Percentiles rank a stretch among this genome's conserved stretches.
Conservation (phyloP, 2,113 vertebrate genomes). For the Zosterops hypoxanthus region DNA sequence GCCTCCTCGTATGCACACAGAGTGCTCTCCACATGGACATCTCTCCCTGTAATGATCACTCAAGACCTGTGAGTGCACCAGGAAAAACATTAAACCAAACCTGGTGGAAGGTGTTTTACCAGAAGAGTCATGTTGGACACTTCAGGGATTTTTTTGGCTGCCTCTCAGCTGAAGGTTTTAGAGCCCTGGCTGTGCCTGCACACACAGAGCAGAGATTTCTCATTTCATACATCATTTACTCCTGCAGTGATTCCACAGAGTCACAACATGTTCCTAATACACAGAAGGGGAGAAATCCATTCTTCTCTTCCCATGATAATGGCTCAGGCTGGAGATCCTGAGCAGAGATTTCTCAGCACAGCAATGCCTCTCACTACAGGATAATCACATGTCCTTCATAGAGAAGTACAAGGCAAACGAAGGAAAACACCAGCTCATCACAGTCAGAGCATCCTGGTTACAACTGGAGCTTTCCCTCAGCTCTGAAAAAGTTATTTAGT, state of each 20-base stretch:
- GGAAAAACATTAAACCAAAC: not conserved
- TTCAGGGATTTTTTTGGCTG: not conserved
- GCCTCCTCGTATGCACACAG: rapidly evolving
- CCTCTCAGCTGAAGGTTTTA: not conserved
- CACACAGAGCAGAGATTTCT: conserved; percentile 58
- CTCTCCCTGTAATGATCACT: not conserved
- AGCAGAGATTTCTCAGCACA: not conserved
- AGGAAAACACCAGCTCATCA: not conserved
- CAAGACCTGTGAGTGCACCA: not conserved
- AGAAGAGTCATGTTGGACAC: not conserved
- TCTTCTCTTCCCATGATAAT: not conserved
- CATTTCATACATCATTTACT: conserved; percentile 81
- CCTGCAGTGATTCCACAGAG: conserved; percentile 58
- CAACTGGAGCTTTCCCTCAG: not conserved
- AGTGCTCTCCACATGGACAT: not conserved
- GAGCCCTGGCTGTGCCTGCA: not conserved
- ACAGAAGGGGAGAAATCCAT: conserved; percentile 45
- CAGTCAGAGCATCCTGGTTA: not conserved
- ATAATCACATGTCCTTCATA: not conserved
- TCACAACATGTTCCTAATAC: conserved; percentile 51
- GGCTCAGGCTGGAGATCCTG: not conserved
- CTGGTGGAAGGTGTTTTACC: not conserved
- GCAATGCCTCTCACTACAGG: not conserved
- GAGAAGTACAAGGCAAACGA: not conserved
- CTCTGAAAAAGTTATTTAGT: not conserved